Evolutionary conservation across 1,140 invertebrate genomes (phyloP), one percentile per base, ranked within the genome.

Genomic region (Diabrotica virgifera): DNA sequence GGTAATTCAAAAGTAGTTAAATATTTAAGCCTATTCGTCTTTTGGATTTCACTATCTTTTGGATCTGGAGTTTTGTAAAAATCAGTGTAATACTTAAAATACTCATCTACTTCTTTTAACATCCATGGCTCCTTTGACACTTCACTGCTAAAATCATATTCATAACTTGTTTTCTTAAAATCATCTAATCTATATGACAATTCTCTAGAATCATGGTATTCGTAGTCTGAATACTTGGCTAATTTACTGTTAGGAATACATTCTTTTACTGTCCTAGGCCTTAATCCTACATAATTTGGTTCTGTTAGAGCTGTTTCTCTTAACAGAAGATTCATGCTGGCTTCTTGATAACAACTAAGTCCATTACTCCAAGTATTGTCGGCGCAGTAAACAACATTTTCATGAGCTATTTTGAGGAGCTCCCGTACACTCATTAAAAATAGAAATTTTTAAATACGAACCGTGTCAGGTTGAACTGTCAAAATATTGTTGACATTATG

Each of bases 181-280:
- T 63, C 62, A 62, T 54, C 68, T 6, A 70, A 65, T 10, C 72
- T 67, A 52, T 79, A 77, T 6, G 67, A 73, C 46, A 73, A 59
- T 66, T 78, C 76, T 24, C 76, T 66, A 5, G 71, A 68, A 55
- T 78, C 73, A 54, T 76, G 68, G 59, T 79, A 77, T 37, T 74
- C 66, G 55, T 74, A 77, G 54, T 72, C 72, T 5, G 67, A 64
- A 66, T 78, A 77, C 46, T 70, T 62, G 8, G 76, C 74, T 50
- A 79, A 70, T 69, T 68, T 68, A 67, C 75, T 78, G 6, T 71
- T 54, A 0, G 76, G 76, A 61, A 79, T 79, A 38, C 66, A 69
- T 61, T 78, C 76, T 52, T 62, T 62, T 14, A 79, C 77, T 24
- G 72, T 75, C 46, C 60, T 62, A 36, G 60, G 60, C 52, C 60